These are phyloP conservation scores for Enteromius thamalakanensis DNA, from an alignment of 2,797 vertebrate species.

Conservation along the genomic window DNA sequence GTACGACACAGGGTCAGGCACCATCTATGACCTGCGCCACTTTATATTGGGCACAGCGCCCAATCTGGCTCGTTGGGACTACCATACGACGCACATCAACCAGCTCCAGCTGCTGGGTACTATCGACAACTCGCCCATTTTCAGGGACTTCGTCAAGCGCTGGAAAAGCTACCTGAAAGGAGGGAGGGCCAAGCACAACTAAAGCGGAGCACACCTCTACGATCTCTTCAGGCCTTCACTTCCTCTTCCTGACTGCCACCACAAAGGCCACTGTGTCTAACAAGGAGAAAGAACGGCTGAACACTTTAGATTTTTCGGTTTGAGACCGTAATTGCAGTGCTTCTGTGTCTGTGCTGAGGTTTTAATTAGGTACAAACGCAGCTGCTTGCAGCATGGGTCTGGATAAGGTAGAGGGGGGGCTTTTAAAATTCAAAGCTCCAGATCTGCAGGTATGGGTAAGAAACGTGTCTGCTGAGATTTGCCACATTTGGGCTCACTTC, in stretches of 20 bases:
- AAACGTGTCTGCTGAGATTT: constrained; percentile 49
- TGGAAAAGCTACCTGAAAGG: constrained; percentile 98
- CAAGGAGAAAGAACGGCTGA: constrained; percentile 57
- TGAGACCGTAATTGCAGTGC: constrained; percentile 70
- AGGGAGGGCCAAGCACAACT: constrained; percentile 97
- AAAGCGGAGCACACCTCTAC: constrained; percentile 63
- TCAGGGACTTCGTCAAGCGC: constrained; percentile 90
- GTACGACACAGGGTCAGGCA: constrained; percentile 96
- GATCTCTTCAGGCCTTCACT: constrained; percentile 2
- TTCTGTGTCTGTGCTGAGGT: constrained; percentile 66
- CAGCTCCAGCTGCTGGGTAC: constrained; percentile 94
- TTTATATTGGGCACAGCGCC: constrained; percentile 92
- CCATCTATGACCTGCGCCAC: constrained; percentile 96
- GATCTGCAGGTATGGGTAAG: constrained; percentile 44
- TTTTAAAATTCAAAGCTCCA: constrained; percentile 33
- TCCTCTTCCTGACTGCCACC: constrained; percentile 18
- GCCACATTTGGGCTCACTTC: constrained; percentile 50
- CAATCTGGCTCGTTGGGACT: constrained; percentile 99
- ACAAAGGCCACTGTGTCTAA: constrained; percentile 61
- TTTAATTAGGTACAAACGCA: constrained; percentile 75
- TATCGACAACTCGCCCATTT: constrained; percentile 87
- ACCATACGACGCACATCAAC: constrained; percentile 99
- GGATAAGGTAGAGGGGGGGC: constrained; percentile 24
- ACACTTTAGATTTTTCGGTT: constrained; percentile 64
- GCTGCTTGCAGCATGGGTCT: constrained; percentile 63